phyloP scores from a whole-genome alignment of 1,140 invertebrate species.

The Lutraria rhynchaena region DNA sequence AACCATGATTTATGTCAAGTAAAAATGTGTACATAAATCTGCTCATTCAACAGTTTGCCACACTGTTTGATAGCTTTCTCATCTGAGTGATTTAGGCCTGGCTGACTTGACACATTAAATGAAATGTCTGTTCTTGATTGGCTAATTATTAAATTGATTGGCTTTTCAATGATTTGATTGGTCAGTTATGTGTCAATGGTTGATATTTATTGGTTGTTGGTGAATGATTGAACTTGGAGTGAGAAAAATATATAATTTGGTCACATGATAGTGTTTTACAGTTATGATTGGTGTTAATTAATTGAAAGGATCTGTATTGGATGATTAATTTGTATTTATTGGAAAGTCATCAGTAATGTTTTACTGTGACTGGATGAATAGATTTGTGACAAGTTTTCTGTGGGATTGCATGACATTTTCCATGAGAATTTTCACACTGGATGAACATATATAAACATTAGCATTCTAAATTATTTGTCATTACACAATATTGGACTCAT shows the following conservation, averaged over 20 bases:
- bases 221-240: constrained; percentile 5
- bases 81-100: too few species aligned
- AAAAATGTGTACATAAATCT: too few species aligned
- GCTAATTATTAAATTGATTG: constrained; percentile 7
- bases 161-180: constrained; percentile 27
- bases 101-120: too few species aligned
- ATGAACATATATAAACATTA: too few species aligned
- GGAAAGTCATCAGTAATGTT: constrained; percentile 26
- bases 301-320: constrained; percentile 26
- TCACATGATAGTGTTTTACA: constrained; percentile 10
- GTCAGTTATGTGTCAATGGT: constrained; percentile 17
- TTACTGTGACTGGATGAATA: too few species aligned
- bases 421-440: too few species aligned
- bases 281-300: not conserved
- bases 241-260: constrained; percentile 4
- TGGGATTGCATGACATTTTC: not conserved
- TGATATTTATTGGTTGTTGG: constrained; percentile 19
- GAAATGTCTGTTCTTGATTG: too few species aligned
- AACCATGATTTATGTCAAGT: too few species aligned
- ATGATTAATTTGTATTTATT: constrained; percentile 31
- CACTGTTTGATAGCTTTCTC: too few species aligned
- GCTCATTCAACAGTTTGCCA: too few species aligned
- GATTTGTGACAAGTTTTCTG: not conserved
- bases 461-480: too few species aligned
- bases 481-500: too few species aligned